Evolutionary conservation across 1,140 invertebrate genomes (phyloP), one percentile per base, ranked within the genome.

Genomic region (Hylaeus volcanicus): DNA sequence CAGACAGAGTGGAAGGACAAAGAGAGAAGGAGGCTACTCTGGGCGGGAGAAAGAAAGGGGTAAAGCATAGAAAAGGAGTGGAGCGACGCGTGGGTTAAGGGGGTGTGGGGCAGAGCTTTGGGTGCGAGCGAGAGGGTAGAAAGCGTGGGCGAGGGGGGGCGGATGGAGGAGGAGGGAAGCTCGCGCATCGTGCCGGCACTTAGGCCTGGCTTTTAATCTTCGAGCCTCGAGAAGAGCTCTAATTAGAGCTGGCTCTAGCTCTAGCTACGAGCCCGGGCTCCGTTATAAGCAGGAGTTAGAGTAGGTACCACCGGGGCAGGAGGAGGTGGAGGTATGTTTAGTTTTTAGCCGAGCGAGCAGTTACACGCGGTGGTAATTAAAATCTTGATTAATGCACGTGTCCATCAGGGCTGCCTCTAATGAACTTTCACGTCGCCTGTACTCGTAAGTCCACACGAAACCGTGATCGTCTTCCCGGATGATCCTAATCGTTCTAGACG

Each of bases 381-480:
- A 92, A 92, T 91, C 91, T 91, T 92, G 91, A 92, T 93, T 92
- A 92, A 92, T 92, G 91, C 90, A 89, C 92, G 90, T 90, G 92
- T 92, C 91, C 91, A 90, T 91, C 91, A 92, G 89, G 86, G 78
- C 86, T 84, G 86, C 86, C 85, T 87, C 86, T 87, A 87, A 87
- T 87, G 86, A 87, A 87, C 86, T 87, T 87, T 87, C 86, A 87
- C 86, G 86, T 87, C 86, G 86, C 86, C 81, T 71, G 82, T 69
- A 75, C 86, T 86, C 78, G 86, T 86, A 86, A 87, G 85, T 87
- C 86, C 86, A 84, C 85, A 69, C 86, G 86, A 87, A 86, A 86
- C 85, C 86, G 74, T 84, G 85, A 87, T 87, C 86, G 86, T 81
- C 78, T 83, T 78, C 68, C 26, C 71, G 79, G 79, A 76, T 70